These are phyloP conservation scores for Luehdorfia chinensis DNA, from an alignment of 1,140 invertebrate genomes.

Conservation along the genomic window DNA sequence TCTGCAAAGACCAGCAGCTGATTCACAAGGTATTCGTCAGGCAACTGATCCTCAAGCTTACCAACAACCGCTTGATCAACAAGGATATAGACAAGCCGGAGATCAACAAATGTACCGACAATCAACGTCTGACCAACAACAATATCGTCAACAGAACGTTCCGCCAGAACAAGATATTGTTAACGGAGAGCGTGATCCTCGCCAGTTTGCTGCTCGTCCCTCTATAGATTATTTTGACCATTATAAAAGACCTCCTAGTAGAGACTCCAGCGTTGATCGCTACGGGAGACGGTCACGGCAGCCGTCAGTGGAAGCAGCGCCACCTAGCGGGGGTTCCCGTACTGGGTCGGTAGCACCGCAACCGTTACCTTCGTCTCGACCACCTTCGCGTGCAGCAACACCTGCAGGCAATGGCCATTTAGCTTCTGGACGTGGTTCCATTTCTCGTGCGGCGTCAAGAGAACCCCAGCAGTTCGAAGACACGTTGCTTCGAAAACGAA, in stretches of 20 bases:
- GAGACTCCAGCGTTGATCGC: conserved; percentile 91
- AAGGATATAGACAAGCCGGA: conserved; percentile 36
- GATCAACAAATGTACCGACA: conserved; percentile 48
- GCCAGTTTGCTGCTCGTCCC: conserved; percentile 72
- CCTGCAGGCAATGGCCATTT: conserved; percentile 75
- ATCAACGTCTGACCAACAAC: conserved; percentile 23
- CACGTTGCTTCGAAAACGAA: conserved; percentile 86
- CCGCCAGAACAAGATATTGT: conserved; percentile 43
- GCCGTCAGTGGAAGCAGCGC: conserved; percentile 82
- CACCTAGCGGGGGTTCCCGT: conserved; percentile 40
- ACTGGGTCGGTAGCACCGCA: conserved; percentile 71
- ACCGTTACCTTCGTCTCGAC: conserved; percentile 62
- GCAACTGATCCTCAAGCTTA: conserved; percentile 24
- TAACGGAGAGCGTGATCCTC: conserved; percentile 53
- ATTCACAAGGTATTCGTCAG: conserved; percentile 22
- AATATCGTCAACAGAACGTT: conserved; percentile 26
- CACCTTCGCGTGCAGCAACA: conserved; percentile 58
- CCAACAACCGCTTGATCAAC: conserved; percentile 45
- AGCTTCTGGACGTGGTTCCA: conserved; percentile 66
- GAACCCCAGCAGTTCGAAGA: conserved; percentile 85
- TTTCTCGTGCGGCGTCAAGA: conserved; percentile 69
- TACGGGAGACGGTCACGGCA: conserved; percentile 86
- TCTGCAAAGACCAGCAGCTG: conserved; percentile 25
- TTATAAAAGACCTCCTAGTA: conserved; percentile 92
- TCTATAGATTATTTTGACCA: conserved; percentile 91